These are phyloP conservation scores for Erythrocercus mccallii DNA, from an alignment of 2,113 vertebrate species.

Conservation along the genomic window DNA sequence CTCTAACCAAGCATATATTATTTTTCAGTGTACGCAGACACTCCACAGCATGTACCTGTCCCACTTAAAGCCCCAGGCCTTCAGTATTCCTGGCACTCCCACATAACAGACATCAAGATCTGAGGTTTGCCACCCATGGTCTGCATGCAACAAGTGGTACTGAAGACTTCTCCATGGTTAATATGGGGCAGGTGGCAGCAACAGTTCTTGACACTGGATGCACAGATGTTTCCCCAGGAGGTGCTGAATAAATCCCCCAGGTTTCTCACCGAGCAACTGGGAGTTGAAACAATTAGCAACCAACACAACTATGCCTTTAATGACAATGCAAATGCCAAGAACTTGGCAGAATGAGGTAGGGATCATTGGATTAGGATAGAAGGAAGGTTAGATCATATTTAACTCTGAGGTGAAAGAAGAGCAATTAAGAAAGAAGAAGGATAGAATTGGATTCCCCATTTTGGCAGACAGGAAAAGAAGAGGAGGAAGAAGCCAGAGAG, in stretches of 20 bases:
- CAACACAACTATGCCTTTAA: background rate
- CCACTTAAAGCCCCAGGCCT: background rate
- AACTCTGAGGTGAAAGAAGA: background rate
- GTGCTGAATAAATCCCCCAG: background rate
- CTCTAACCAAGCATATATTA: background rate
- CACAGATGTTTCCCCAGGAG: background rate
- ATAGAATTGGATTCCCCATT: background rate
- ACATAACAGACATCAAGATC: background rate
- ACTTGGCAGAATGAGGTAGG: background rate
- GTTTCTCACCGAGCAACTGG: background rate
- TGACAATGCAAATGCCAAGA: background rate
- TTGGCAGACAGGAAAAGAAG: background rate
- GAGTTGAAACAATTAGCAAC: background rate
- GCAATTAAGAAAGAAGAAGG: background rate
- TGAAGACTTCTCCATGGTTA: background rate
- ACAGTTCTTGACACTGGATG: background rate
- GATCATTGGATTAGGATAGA: background rate
- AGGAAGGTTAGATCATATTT: background rate
- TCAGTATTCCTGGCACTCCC: background rate
- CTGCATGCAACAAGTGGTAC: rapidly evolving
- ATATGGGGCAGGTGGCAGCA: background rate
- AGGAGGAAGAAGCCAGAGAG: background rate
- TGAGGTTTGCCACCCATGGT: rapidly evolving
- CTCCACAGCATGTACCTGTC: background rate
- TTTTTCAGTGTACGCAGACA: background rate